Evolutionary conservation across 1,140 invertebrate genomes (phyloP), one percentile per base, ranked within the genome.

Genomic region (Psilanteris sp.): DNA sequence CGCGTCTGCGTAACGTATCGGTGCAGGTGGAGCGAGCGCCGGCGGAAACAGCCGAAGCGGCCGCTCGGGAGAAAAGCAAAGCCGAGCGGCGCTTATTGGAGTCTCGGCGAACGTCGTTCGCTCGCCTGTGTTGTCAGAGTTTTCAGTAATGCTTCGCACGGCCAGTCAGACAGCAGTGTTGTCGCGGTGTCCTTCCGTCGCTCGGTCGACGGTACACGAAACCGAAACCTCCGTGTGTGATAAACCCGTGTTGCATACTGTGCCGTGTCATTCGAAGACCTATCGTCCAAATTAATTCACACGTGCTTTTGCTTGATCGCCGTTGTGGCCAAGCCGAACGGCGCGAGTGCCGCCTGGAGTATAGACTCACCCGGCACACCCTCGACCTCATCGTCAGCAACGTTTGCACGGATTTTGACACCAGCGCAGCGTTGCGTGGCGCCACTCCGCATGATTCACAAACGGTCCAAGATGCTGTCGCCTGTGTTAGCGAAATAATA

Each of bases 141-240:
- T 79, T 79, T 85, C 85, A 87, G 83, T 87, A 85, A 87, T 83
- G 87, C 87, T 88, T 84, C 83, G 85, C 85, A 84, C 85, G 85
- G 85, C 83, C 81, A 84, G 73, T 82, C 78, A 83, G 81, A 48
- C 78, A 72, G 59, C 39, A 37, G 67, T 66, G 71, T 59, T 68
- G 14, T 43, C 24, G 52, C 36, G 57, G 31, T 39, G 68, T 68
- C n/a, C 26, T 15, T 5, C 10, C 43, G 48, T 34, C 27, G 41
- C 16, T 46, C 2, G 31, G 9, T 78, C 85, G 77, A 82, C 76
- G 82, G 62, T 84, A 78, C 62, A n/a, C n/a, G n/a, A n/a, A n/a
- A n/a, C 79, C 80, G 50, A 77, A 72, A 77, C 0, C 29, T 10
- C 74, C 66, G 78, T 81, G 83, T 85, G 84, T 83, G 55, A 72